Base-by-base conservation (phyloP, 2,797 vertebrate species). In the Graptemys geographica region DNA sequence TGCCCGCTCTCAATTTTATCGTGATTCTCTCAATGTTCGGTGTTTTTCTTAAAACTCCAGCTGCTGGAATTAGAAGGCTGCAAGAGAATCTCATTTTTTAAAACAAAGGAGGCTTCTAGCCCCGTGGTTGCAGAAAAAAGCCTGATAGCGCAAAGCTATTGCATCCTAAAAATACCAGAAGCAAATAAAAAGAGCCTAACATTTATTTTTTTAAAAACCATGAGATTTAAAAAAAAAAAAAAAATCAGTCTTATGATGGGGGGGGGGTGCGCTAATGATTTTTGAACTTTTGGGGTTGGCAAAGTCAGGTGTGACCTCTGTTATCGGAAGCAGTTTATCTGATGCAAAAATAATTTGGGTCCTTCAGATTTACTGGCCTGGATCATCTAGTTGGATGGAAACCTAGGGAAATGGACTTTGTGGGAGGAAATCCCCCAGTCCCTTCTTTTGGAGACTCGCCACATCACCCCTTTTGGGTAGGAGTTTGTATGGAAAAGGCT, bases 51-150 rank as follows among this genome's bases (percentile, higher is more conserved):
- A 92, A 94, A 84, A 91, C 83, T 55, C 57, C 78, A 69, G 84
- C 31, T 83, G 87, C n/a, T 82, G 94, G 86, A 72, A 56, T 3
- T 84, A 78, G 87, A 91, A 96, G 89, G 84, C 87, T 95, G 85
- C 72, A 90, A 96, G 89, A 87, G 94, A 95, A 81, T 6, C 96
- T 83, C 93, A 96, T 96, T 90, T 92, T 83, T 56, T 91, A 84
- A 49, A 79, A 47, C 21, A 76, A 15, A 74, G 25, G 25, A 15
- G 74, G 44, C 44, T 28, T 76, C 27, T 47, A 31, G 27, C 4
- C 74, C n/a, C 5, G 3, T 37, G 4, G 5, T 23, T 69, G 9
- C 65, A 69, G n/a, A 37, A n/a, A 21, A 69, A 69, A 65, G 59
- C n/a, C 19, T 3, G n/a, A 69, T 11, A 69, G 65, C 19, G 5